These are phyloP conservation scores for Zygothrica quintamaculata DNA, from an alignment of 2,888 invertebrate genomes.

Conservation along the genomic window DNA sequence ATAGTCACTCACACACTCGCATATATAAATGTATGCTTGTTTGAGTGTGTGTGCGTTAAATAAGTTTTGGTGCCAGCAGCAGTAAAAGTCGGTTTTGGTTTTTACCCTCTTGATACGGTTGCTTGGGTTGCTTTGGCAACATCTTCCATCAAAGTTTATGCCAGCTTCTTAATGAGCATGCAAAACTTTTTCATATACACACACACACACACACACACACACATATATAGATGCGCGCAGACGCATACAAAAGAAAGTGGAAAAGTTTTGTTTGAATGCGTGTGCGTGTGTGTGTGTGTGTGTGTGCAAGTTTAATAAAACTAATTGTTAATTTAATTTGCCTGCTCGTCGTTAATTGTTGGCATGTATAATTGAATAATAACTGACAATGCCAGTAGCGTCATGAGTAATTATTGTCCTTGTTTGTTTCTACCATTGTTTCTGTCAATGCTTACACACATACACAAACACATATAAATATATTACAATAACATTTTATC, in stretches of 20 bases:
- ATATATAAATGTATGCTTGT: neutral
- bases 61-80: conserved; percentile 61
- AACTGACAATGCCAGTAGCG: conserved; percentile 62
- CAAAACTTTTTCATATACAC: conserved; percentile 60
- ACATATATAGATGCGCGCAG: conserved; percentile 3
- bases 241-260: neutral
- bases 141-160: conserved; percentile 58
- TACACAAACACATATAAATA: neutral
- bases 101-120: conserved; percentile 42
- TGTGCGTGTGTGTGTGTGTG: conserved; percentile 18
- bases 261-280: conserved; percentile 52
- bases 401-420: conserved; percentile 1
- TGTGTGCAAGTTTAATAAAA: conserved; percentile 82
- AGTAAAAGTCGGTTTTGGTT: conserved; percentile 42
- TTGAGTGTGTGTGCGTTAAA: conserved; percentile 29
- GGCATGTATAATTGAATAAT: conserved; percentile 83
- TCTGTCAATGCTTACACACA: neutral
- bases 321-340: conserved; percentile 84
- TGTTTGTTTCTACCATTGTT: neutral
- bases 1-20: conserved; percentile 3
- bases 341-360: conserved; percentile 81
- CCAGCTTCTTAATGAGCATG: conserved; percentile 74
- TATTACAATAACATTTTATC: too few species aligned
- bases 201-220: conserved; percentile 27
- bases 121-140: conserved; percentile 39